A percentile compares a stretch with the other conserved stretches of the same genome.
Evolutionary conservation across 2,888 invertebrate genomes (phyloP).

Genomic region (Onthophagus sagittarius): DNA sequence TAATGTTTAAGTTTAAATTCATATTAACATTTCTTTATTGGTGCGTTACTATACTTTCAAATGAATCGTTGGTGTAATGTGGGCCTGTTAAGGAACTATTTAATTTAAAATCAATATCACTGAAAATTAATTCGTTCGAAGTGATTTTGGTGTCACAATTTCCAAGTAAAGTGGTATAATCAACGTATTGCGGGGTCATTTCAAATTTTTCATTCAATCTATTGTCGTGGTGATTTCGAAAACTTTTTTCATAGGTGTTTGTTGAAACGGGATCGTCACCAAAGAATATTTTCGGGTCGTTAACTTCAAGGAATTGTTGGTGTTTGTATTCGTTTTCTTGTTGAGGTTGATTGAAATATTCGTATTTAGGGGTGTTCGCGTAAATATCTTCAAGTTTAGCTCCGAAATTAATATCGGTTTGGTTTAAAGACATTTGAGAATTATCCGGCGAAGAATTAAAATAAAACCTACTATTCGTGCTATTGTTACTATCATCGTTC

Average conservation of each 20-base stretch:
- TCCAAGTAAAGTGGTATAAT: slow-evolving; percentile 41
- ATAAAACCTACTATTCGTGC: slow-evolving; percentile 45
- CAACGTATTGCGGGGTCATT: slow-evolving; percentile 40
- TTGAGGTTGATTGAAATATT: slow-evolving; percentile 29
- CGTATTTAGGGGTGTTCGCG: slow-evolving; percentile 17
- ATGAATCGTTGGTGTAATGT: slow-evolving; percentile 27
- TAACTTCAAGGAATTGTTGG: slow-evolving; percentile 24
- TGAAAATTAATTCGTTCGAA: slow-evolving; percentile 37
- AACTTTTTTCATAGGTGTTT: slow-evolving; percentile 16
- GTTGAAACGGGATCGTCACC: slow-evolving; percentile 30
- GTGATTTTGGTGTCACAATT: slow-evolving; percentile 40
- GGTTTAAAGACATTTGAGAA: slow-evolving; percentile 44
- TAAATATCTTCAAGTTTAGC: slow-evolving; percentile 19
- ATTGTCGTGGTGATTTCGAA: slow-evolving; percentile 16
- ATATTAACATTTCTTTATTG: slow-evolving; percentile 9
- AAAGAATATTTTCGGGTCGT: slow-evolving; percentile 34
- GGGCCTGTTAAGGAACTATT: slow-evolving; percentile 32
- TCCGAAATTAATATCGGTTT: slow-evolving; percentile 29
- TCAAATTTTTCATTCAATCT: slow-evolving; percentile 26
- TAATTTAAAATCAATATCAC: slow-evolving; percentile 45
- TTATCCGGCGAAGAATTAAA: slow-evolving; percentile 54
- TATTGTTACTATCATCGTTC: slow-evolving; percentile 52
- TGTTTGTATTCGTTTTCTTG: slow-evolving; percentile 31
- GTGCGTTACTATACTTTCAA: slow-evolving; percentile 22
- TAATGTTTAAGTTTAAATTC: neutral